Evolutionary conservation across 2,797 vertebrate species (phyloP).

Genomic region (Gambelia wislizenii): DNA sequence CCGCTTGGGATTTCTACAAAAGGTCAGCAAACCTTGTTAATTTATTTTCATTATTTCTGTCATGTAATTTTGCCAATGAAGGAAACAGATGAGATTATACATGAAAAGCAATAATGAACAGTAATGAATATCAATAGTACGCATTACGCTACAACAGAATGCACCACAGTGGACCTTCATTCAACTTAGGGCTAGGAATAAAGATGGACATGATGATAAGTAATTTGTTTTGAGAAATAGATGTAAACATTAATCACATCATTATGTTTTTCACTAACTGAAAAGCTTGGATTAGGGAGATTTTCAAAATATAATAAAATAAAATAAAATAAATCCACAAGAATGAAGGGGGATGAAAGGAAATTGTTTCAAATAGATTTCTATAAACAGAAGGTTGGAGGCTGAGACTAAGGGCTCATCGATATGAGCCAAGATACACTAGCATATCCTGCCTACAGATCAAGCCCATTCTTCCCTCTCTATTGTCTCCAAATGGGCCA

Average conservation of each 20-base stretch:
- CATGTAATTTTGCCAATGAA: conserved; percentile 7
- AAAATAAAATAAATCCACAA: background rate
- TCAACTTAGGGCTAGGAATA: background rate
- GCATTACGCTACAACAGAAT: background rate
- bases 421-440: too few species aligned
- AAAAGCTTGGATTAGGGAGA: background rate
- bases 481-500: too few species aligned
- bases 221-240: background rate
- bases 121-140: conserved; percentile 9
- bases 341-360: too few species aligned
- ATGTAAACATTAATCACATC: background rate
- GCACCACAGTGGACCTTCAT: background rate
- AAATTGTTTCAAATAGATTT: background rate
- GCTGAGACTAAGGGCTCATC: background rate
- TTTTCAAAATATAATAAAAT: background rate
- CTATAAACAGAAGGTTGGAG: background rate
- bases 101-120: background rate
- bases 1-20: background rate
- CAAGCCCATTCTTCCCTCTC: too few species aligned
- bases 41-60: conserved; percentile 25
- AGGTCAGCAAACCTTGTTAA: background rate
- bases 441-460: too few species aligned
- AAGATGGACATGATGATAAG: background rate
- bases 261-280: background rate
- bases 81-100: background rate